Base-by-base conservation (phyloP, 2,797 vertebrate species). In the Enteromius anoplus region DNA sequence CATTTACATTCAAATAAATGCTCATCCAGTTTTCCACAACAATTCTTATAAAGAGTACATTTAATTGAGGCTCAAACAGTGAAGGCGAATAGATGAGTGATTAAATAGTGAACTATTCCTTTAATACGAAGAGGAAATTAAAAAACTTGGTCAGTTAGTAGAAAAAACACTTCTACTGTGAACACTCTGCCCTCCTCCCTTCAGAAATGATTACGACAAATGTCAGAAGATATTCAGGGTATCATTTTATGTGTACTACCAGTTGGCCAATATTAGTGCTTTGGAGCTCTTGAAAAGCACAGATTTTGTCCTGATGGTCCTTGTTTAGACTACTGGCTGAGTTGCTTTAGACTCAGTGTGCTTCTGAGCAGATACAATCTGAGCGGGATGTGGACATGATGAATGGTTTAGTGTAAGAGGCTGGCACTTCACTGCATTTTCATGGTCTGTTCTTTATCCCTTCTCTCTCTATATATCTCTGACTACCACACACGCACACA, bases 311-410 rank as follows among this genome's bases (percentile, higher is more conserved):
- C 37, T 62, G 40, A 17, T n/a, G 51, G 49, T 53, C 21, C 53
- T 55, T 75, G 75, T 79, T 70, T 83, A 53, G 45, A 77, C 45
- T 72, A 37, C 42, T 45, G 78, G 55, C 34, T 75, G 71, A 69
- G 53, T 83, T 79, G 69, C 68, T 75, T 73, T 71, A 78, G 37
- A 75, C 62, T 75, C 68, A 29, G 47, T 75, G 34, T 73, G 75
- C 71, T 82, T 83, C 76, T 75, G 29, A 68, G 19, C 62, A 76
- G 85, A 86, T 75, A 77, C 75, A 53, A 77, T 79, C 85, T 80
- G 81, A 80, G 65, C 47, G 62, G 47, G 51, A 80, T 70, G 77
- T 37, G 72, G 62, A 81, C 69, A 78, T 84, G 81, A 84, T 84
- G 69, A 78, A 85, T 85, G 78, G 86, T 64, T 83, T 64, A 75